Base-by-base conservation (phyloP, 2,113 vertebrate species). In the Grantiella picta region DNA sequence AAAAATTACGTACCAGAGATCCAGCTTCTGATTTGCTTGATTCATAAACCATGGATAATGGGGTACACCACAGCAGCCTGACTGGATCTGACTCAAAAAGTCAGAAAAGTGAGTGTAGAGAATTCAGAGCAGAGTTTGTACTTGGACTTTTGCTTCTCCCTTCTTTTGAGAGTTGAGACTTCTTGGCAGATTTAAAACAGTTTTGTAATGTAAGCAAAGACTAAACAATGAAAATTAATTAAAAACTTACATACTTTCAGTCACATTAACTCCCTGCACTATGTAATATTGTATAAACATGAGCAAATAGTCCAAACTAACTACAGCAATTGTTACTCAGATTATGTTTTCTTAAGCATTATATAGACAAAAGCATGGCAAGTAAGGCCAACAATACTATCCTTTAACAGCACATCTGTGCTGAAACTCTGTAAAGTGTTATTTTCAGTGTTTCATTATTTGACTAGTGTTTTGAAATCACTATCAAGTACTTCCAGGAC, bases 241-340 rank as follows among this genome's bases (percentile, higher is more conserved):
- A 96, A 91, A 91, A 89, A 57, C 80, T 64, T 94, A 69, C 47
- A 40, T 97, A 68, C 78, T 96, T 92, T 80, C 81, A 84, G 91
- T 94, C 87, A 71, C 65, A 87, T 90, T 96, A 96, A 94, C 80
- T 96, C 87, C 53, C 93, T 96, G 95, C 69, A 95, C 90, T 92
- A 64, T 95, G 93, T 93, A 88, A 94, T 88, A 19, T 18, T 76
- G 12, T 96, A 95, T 97, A 95, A 96, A 96, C 96, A 96, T 7
- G 50, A 53, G 38, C 44, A 92, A 91, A 79, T 49, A 94, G 27
- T 89, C 71, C 94, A 92, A 88, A 93, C 71, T 96, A 92, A 79
- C 73, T 61, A 40, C 0, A 0, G 29, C 71, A 92, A 72, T 96
- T 95, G 77, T 85, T 93, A 56, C 92, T 86, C 6, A 1, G 69